phyloP scores from a whole-genome alignment of 2,888 invertebrate species.

The Heliconius charithonia region DNA sequence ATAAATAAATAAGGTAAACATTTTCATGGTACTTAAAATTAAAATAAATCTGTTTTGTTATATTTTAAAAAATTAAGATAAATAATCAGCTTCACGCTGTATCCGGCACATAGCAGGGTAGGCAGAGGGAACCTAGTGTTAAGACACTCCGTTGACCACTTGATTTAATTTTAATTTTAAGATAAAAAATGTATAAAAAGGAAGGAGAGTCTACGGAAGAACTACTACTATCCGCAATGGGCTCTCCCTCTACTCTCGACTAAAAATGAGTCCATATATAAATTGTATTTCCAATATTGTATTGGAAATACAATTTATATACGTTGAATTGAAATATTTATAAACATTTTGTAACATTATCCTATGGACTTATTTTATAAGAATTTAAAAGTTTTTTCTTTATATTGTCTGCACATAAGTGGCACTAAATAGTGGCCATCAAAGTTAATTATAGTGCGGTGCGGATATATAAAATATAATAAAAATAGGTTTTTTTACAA shows the following conservation, averaged over 20 bases:
- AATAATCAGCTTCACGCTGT: too few species aligned
- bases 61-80: not conserved
- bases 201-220: not conserved
- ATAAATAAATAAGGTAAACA: not conserved
- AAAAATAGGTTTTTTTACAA: not conserved
- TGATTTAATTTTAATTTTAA: too few species aligned
- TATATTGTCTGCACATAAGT: not conserved
- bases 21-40: not conserved
- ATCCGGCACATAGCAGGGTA: too few species aligned
- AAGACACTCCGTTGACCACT: too few species aligned
- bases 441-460: not conserved
- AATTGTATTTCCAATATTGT: too few species aligned
- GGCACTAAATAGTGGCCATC: too few species aligned
- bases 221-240: too few species aligned
- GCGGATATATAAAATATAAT: not conserved
- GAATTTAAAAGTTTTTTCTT: not conserved
- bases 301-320: not conserved
- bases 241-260: too few species aligned
- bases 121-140: too few species aligned
- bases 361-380: too few species aligned
- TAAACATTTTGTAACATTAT: not conserved
- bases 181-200: too few species aligned
- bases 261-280: too few species aligned
- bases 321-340: not conserved
- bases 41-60: not conserved